Base-by-base conservation (phyloP, 53 echinoderm and acorn worm species). In the Patiria pectinifera region DNA sequence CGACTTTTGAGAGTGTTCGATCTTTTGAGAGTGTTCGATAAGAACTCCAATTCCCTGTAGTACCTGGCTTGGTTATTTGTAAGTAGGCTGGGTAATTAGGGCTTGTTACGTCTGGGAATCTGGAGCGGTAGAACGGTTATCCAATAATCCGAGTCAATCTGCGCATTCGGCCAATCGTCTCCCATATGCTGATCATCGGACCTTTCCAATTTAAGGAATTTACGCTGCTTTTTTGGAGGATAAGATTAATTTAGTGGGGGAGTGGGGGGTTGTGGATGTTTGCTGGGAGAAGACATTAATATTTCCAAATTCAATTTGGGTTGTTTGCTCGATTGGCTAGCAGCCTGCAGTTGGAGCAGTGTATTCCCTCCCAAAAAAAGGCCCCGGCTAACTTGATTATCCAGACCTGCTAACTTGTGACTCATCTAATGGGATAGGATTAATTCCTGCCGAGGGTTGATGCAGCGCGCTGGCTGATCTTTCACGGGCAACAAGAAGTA, bases 401-500 rank as follows among this genome's bases (percentile, higher is more conserved):
- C 79, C 46, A 7, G 63, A 22, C 19, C 21, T 48, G 61, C 46
- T 4, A 46, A 19, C 86, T 26, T n/a, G 86, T 86, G 86, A 86
- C 48, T 86, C 86, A 86, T 48, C 86, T 72, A 86, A 72, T 86
- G 86, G 71, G 48, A 71, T 86, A 23, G 86, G 48, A 86, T 71
- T 71, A 86, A 18, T 62, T 10, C 49, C 23, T 22, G 44, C 43
- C 61, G 13, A 15, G 63, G 63, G 2, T 4, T 63, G 49, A 2
- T 63, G n/a, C n/a, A n/a, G n/a, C n/a, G n/a, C n/a, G 22, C 9
- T 72, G 72, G n/a, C 35, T 84, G 66, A 84, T 84, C 44, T 62
- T 26, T 82, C 82, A 59, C 72, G 72, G 72, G 22, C 63, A 63
- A 72, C 24, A 72, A 72, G n/a, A 21, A 4, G 18, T 3, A n/a